Conservation (phyloP, 1,140 invertebrate species). For the Diachasmimorpha longicaudata region DNA sequence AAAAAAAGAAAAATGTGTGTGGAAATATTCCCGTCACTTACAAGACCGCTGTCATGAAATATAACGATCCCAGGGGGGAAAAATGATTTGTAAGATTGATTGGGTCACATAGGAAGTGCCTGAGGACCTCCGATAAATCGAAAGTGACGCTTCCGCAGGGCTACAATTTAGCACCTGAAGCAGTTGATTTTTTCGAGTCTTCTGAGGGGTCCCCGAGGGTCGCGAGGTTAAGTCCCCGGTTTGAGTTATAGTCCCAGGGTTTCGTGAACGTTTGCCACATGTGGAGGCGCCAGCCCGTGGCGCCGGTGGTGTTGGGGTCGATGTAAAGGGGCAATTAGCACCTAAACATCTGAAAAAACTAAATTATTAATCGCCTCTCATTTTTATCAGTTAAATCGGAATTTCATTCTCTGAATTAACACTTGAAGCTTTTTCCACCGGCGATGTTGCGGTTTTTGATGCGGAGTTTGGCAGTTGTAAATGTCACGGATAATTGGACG, state of each 20-base stretch:
- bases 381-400: background rate
- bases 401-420: background rate
- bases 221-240: conserved; percentile 26
- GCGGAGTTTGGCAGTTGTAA: background rate
- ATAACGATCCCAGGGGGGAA: background rate
- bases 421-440: background rate
- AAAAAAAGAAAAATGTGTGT: background rate
- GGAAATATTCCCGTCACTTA: background rate
- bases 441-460: background rate
- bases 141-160: conserved; percentile 38
- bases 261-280: conserved; percentile 37
- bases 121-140: conserved; percentile 7
- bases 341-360: conserved; percentile 34
- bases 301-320: conserved; percentile 42
- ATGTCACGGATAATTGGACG: conserved; percentile 6
- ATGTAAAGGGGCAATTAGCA: conserved; percentile 54
- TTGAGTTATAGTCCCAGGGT: conserved; percentile 45
- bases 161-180: conserved; percentile 41
- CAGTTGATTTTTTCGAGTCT: conserved; percentile 11
- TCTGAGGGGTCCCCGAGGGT: conserved; percentile 1
- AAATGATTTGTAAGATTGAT: conserved; percentile 16
- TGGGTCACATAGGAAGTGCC: background rate
- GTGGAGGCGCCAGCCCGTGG: conserved; percentile 53
- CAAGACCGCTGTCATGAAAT: background rate
- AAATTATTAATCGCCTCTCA: background rate